Base-by-base conservation (phyloP, 53 echinoderm and acorn worm genomes). In the Mesocentrotus franciscanus region DNA sequence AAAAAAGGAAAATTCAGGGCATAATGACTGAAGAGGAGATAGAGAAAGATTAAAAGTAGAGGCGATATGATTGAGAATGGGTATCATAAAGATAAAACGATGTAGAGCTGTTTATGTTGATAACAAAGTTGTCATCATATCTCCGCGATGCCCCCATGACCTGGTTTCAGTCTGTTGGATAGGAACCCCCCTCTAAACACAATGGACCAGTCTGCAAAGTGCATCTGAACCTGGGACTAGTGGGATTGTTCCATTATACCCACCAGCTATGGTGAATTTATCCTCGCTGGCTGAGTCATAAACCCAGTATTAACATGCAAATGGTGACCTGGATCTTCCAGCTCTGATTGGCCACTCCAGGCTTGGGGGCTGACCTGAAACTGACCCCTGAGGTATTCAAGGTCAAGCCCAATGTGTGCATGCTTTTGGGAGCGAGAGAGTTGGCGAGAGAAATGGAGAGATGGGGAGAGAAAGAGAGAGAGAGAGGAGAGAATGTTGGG, bases 291-390 rank as follows among this genome's bases (percentile, higher is more conserved):
- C 87, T 87, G 87, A 87, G 87, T 87, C 87, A 87, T 87, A 87
- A 87, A 87, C 94, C 79, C 59, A 78, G 94, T 60, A 94, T 94
- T 94, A 94, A 94, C 33, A 94, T 94, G 94, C 94, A 94, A 83
- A 94, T 94, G 29, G 83, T 94, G 94, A 94, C 94, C 94, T 94
- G 94, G 94, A 94, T 94, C 32, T 94, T 94, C 60, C 35, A 57
- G 61, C 60, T 17, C 83, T 94, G 81, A 94, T 94, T 94, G 94
- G 94, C 94, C 60, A 61, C 59, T 58, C 34, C 4, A 34, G 94
- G 94, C 79, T 94, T 30, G 49, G 55, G 60, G 57, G 94, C 60
- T 94, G 94, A 94, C 94, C 94, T 61, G 81, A 83, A 30, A 59
- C 12, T 83, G 94, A 94, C 94, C 94, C 78, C 32, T 22, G 60